phyloP scores from a whole-genome alignment of 2,888 invertebrate genomes.

The Carterocephalus palaemon region DNA sequence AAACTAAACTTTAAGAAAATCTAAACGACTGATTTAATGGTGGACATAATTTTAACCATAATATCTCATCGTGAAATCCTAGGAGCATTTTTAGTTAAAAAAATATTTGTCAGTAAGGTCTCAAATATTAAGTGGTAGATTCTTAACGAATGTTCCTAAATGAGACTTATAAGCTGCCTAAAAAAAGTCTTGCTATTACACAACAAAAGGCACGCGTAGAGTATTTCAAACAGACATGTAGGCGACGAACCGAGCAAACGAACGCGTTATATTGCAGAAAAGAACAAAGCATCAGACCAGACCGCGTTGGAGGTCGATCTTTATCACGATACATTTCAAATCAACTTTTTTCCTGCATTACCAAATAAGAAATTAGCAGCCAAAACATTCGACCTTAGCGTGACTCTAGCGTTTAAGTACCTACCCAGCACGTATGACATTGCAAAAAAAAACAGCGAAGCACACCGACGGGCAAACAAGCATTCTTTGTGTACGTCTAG shows the following conservation, averaged over 20 bases:
- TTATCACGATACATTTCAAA: slow-evolving; percentile 20
- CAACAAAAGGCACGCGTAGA: background rate
- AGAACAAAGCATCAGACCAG: background rate
- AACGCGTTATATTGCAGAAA: background rate
- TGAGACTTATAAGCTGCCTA: too few relatives aligned
- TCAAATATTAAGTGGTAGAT: too few relatives aligned
- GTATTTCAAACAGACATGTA: slow-evolving; percentile 1
- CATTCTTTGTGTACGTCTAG: slow-evolving; percentile 75
- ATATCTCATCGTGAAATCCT: too few relatives aligned
- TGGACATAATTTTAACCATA: too few relatives aligned
- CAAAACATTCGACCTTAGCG: slow-evolving; percentile 67
- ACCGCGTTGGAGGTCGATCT: slow-evolving; percentile 11
- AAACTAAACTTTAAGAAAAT: too few relatives aligned
- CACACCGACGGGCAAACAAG: slow-evolving; percentile 60
- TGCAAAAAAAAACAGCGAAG: slow-evolving; percentile 69
- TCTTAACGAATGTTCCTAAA: too few relatives aligned
- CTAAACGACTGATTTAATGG: too few relatives aligned
- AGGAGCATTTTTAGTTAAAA: too few relatives aligned
- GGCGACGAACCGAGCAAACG: background rate
- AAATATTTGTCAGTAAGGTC: too few relatives aligned
- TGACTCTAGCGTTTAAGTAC: slow-evolving; percentile 53
- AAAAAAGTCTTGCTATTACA: too few relatives aligned
- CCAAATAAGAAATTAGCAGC: slow-evolving; percentile 63
- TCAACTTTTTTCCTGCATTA: slow-evolving; percentile 45
- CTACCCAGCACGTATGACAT: slow-evolving; percentile 66